Evolutionary conservation across 2,797 vertebrate genomes (phyloP).

Genomic region (Pangasius larnaudii): DNA sequence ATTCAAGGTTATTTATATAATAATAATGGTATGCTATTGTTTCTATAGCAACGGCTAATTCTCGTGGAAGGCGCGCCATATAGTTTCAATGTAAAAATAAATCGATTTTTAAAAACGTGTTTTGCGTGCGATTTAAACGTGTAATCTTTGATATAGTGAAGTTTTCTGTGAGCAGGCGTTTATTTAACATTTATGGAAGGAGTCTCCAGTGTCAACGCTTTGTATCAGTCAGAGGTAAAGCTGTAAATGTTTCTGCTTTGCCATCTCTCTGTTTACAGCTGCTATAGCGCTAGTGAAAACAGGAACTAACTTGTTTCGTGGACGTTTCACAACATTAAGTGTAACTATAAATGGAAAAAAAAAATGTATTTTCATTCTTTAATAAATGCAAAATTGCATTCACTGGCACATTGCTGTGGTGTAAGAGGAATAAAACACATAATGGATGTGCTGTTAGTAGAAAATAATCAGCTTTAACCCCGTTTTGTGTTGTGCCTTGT

Average conservation of each 20-base stretch:
- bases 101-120: neutral
- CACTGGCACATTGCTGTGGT: neutral
- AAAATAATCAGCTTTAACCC: neutral
- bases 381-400: neutral
- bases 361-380: neutral
- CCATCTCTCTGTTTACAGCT: too few relatives aligned
- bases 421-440: neutral
- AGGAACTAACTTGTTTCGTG: neutral
- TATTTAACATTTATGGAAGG: neutral
- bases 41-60: slow-evolving; percentile 13
- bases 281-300: neutral
- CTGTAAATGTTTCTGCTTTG: too few relatives aligned
- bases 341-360: neutral
- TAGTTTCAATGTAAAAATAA: neutral
- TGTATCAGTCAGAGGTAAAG: neutral
- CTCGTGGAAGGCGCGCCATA: neutral
- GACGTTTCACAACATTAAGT: neutral
- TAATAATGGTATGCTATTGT: neutral
- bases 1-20: neutral
- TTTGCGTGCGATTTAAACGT: neutral
- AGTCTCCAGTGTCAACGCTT: neutral
- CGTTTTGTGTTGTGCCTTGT: neutral
- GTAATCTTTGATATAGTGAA: neutral
- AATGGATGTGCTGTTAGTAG: neutral
- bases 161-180: neutral